These are phyloP conservation scores for Synergus gifuensis DNA, from an alignment of 2,888 invertebrate species.

Conservation along the genomic window DNA sequence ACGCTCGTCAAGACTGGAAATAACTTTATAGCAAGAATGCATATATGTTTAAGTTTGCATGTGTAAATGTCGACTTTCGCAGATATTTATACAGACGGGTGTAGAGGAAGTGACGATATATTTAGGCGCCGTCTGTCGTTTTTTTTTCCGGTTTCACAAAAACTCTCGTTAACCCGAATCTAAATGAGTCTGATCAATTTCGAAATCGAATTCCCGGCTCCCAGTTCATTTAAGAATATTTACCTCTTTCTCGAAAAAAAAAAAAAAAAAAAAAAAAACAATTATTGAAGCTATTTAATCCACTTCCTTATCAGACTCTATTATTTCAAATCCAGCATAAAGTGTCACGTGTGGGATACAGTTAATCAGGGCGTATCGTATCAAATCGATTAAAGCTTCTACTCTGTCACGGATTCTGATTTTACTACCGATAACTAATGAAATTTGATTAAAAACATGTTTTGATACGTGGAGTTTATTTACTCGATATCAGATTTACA, in stretches of 20 bases:
- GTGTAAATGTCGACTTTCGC: slow-evolving; percentile 18
- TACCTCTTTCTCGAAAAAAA: background rate
- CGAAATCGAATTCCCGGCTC: slow-evolving; percentile 14
- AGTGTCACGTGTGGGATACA: slow-evolving; percentile 40
- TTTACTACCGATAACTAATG: slow-evolving; percentile 41
- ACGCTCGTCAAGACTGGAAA: slow-evolving; percentile 53
- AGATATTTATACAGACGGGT: slow-evolving; percentile 4
- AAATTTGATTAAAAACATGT: background rate
- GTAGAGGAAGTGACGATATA: slow-evolving; percentile 35
- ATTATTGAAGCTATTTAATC: background rate
- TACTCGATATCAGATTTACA: too few species aligned
- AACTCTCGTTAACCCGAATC: slow-evolving; percentile 36
- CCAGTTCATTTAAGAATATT: slow-evolving; percentile 2
- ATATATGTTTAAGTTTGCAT: slow-evolving; percentile 36
- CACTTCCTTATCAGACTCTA: too few species aligned
- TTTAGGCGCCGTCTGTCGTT: slow-evolving; percentile 21
- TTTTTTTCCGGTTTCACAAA: slow-evolving; percentile 40
- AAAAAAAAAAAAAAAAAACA: background rate
- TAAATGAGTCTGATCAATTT: slow-evolving; percentile 36
- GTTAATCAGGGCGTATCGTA: slow-evolving; percentile 45
- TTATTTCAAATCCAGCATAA: slow-evolving; percentile 41
- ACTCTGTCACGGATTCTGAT: slow-evolving; percentile 45
- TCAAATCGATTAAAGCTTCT: slow-evolving; percentile 14
- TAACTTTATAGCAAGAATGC: slow-evolving; percentile 53
- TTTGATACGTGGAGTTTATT: too few species aligned